A percentile compares a stretch with the other conserved stretches of the same genome.
Conservation (phyloP, 2,888 invertebrate species). For the Petrophora chlorosata region DNA sequence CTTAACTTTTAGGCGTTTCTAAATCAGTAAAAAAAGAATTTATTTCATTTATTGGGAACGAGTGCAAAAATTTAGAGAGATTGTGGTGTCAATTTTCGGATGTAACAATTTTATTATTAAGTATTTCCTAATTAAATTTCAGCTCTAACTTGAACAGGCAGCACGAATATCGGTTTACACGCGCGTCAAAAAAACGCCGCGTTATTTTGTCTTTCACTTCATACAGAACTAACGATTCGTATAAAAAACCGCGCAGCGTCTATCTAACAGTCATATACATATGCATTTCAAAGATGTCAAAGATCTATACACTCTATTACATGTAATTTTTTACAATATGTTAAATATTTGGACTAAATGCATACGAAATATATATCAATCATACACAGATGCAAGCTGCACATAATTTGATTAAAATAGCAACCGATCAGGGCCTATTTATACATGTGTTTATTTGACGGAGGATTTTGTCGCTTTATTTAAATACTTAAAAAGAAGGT, state of each 20-base stretch:
- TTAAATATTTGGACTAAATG: no score
- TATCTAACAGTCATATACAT: not conserved
- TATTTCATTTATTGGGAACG: no score
- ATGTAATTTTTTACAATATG: not conserved
- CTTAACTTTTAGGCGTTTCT: no score
- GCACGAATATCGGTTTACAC: not conserved
- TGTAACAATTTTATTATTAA: not conserved
- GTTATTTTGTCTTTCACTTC: no score
- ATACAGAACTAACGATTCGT: not conserved
- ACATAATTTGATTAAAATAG: not conserved
- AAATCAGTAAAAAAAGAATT: no score
- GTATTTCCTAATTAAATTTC: not conserved
- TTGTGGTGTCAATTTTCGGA: not conserved
- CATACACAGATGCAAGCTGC: not conserved
- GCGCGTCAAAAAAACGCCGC: conserved; percentile 14
- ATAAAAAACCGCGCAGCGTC: not conserved
- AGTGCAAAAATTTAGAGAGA: no score
- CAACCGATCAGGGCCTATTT: not conserved
- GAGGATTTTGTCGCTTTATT: no score
- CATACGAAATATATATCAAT: no score
- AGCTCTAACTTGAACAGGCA: not conserved
- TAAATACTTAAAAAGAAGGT: no score
- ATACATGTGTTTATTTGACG: not conserved
- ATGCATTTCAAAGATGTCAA: not conserved
- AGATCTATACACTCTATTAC: not conserved